Percentiles rank a stretch among this genome's conserved stretches.
Conservation (phyloP, 2,797 vertebrate species). For the Manis crassicaudata region DNA sequence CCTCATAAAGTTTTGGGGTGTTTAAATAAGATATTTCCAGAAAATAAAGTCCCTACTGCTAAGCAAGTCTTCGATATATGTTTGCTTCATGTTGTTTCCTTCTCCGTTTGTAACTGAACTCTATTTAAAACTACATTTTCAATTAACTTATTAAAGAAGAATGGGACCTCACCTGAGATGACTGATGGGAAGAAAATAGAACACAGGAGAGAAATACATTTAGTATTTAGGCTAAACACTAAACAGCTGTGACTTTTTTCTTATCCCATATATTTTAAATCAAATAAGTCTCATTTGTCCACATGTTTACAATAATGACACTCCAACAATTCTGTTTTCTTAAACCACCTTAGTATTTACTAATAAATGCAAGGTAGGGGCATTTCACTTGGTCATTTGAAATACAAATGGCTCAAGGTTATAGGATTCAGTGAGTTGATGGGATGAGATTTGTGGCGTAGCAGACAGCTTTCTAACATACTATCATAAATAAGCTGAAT, state of each 20-base stretch:
- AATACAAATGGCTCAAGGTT: conserved; percentile 83
- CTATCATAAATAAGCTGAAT: conserved; percentile 79
- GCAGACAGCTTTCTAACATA: conserved; percentile 79
- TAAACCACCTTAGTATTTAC: conserved; percentile 54
- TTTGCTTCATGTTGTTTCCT: not conserved
- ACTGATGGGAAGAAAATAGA: not conserved
- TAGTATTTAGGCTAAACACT: not conserved
- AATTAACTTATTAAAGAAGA: conserved; percentile 11
- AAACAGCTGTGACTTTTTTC: conserved; percentile 30
- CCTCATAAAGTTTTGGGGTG: not conserved
- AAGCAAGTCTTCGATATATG: not conserved
- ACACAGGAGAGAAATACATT: not conserved
- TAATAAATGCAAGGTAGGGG: conserved; percentile 66
- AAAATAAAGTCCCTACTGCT: not conserved
- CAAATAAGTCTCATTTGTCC: not conserved
- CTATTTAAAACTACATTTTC: conserved; percentile 27
- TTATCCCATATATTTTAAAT: not conserved
- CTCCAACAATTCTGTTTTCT: conserved; percentile 57
- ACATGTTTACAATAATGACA: conserved; percentile 56
- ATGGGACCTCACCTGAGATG: not conserved
- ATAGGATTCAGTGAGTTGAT: conserved; percentile 80
- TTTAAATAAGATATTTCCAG: not conserved
- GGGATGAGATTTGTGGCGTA: conserved; percentile 81
- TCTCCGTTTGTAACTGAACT: not conserved
- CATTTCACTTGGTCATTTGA: conserved; percentile 69